Evolutionary conservation across 1,140 invertebrate species (phyloP).

Genomic region (Micrasema minimum): DNA sequence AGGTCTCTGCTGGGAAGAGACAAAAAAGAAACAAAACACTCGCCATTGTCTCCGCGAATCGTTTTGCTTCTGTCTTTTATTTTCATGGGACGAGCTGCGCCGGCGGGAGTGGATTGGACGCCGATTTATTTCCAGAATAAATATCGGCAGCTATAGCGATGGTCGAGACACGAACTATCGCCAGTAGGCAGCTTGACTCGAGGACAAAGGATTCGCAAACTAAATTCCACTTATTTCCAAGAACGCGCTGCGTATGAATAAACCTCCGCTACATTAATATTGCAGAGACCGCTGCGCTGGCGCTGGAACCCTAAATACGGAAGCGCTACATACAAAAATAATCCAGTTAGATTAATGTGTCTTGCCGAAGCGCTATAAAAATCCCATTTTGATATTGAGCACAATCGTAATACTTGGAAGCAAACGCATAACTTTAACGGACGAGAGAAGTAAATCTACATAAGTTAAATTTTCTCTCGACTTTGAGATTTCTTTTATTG

Average conservation of each 20-base stretch:
- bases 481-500: constrained; percentile 17
- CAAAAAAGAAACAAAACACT: constrained; percentile 22
- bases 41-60: constrained; percentile 28
- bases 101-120: constrained; percentile 10
- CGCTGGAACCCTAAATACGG: background rate
- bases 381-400: background rate
- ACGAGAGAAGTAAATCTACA: background rate
- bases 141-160: constrained; percentile 22
- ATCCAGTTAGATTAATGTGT: constrained; percentile 3
- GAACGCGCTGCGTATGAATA: background rate
- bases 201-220: background rate
- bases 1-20: constrained; percentile 12
- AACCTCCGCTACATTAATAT: background rate
- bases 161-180: background rate
- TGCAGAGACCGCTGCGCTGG: too few relatives aligned
- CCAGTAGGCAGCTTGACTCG: background rate
- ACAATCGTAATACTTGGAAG: background rate
- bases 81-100: constrained; percentile 1
- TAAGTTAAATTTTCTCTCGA: background rate
- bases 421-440: constrained; percentile 15
- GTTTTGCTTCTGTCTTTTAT: constrained; percentile 29
- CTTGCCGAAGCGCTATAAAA: constrained; percentile 1
- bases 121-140: constrained; percentile 32
- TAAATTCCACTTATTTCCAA: background rate
- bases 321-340: constrained; percentile 1